Base-by-base conservation (phyloP, 2,113 vertebrate species). In the Erythrolamprus reginae region DNA sequence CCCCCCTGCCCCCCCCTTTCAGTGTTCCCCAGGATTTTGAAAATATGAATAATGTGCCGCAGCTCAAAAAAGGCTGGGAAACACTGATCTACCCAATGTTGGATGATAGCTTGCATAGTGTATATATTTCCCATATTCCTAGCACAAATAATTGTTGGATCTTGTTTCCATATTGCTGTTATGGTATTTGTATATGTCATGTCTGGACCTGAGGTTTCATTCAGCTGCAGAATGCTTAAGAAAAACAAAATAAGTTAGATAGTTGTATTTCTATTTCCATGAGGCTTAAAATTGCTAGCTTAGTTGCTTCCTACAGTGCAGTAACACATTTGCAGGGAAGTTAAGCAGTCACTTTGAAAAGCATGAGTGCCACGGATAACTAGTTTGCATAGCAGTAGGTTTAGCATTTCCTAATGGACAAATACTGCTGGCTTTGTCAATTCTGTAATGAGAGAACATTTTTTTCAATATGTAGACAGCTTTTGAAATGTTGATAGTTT, bases 71-170 rank as follows among this genome's bases (percentile, higher is more conserved):
- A n/a, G n/a, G n/a, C n/a, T n/a, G n/a, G n/a, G n/a, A n/a, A n/a
- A n/a, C n/a, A n/a, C n/a, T n/a, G n/a, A n/a, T n/a, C n/a, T n/a
- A 38, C 83, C 90, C 92, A 65, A 9, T 45, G 84, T 50, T 92
- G 65, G n/a, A 77, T 17, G 92, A 91, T 61, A 92, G 89, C 84
- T 93, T 92, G 17, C 52, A 24, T 33, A 58, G 21, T 28, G 1
- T 50, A 0, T 90, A 9, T 21, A 24, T 42, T 92, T 89, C 83
- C n/a, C 52, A 0, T 47, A 92, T 94, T 84, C 48, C 58, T 21
- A 3, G 38, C 86, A 88, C 12, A 10, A 28, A 51, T 0, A 15
- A 61, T 94, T 1, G 12, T 89, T 42, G 52, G 28, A 9, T 53
- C 9, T 21, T 42, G n/a, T 82, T 82, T 84, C 56, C 26, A 38